Base-by-base conservation (phyloP, 2,888 invertebrate genomes). In the Ectemnius lituratus region DNA sequence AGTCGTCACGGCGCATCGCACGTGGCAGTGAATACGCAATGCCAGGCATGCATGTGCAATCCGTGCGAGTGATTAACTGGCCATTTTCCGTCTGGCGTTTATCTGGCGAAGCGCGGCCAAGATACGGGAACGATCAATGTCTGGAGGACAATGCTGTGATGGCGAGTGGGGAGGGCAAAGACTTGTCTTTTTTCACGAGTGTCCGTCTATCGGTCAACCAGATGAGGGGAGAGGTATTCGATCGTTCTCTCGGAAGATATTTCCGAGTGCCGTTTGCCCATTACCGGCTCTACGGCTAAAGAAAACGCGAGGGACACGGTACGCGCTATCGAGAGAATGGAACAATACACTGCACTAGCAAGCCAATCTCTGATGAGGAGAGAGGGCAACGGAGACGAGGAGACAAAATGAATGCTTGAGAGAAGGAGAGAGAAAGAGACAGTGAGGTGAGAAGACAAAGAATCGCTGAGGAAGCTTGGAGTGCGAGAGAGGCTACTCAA, bases 401-500 rank as follows among this genome's bases (percentile, higher is more conserved):
- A 63, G 75, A 75, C 56, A 52, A 14, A 16, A 52, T 28, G 62
- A 27, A 49, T 56, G 16, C 52, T 18, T 28, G 47, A n/a, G 23
- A 6, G 2, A 49, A 13, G 8, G 45, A 11, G 52, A 27, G 59
- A 23, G 23, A 46, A 58, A 8, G 20, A 52, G 6, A 5, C 28
- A 37, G n/a, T 11, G 45, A 28, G 65, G 20, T 13, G 56, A 63
- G 62, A 46, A 61, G 67, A 75, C 61, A 72, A 68, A 64, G 75
- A 72, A 65, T 67, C 62, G 60, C 56, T 67, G 70, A 62, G 58
- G 59, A 63, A 62, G 75, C 18, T 45, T 1, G 63, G 57, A 67
- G 66, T 61, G 76, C 45, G 57, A 63, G 69, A 69, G 70, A 76
- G 76, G 56, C 13, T 61, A 67, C 8, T 16, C 45, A 67, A 65